Evolutionary conservation across 2,113 vertebrate genomes (phyloP).

Genomic region (Rostratula benghalensis): DNA sequence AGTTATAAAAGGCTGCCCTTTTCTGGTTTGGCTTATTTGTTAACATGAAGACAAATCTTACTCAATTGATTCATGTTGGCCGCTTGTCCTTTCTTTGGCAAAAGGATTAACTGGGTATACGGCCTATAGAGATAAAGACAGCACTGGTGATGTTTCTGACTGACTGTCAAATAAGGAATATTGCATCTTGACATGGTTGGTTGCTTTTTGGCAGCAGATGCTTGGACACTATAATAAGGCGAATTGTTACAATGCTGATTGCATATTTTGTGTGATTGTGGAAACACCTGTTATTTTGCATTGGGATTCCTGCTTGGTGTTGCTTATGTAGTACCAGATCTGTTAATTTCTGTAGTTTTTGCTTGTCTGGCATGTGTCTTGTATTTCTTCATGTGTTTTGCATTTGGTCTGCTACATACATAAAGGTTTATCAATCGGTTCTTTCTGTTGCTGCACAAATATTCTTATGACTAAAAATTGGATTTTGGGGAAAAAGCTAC

Average conservation of each 20-base stretch:
- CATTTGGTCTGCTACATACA: conserved; percentile 46
- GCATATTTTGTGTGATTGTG: conserved; percentile 75
- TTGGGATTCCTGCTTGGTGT: conserved; percentile 65
- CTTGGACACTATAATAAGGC: conserved; percentile 83
- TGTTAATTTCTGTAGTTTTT: conserved; percentile 56
- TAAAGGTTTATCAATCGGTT: conserved; percentile 75
- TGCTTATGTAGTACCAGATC: conserved; percentile 49
- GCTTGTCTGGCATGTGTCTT: conserved; percentile 76
- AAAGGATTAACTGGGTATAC: conserved; percentile 29
- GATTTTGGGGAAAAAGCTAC: not conserved
- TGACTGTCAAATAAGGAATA: conserved; percentile 70
- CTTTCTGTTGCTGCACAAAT: conserved; percentile 79
- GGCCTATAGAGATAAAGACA: conserved; percentile 24
- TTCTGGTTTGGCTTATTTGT: conserved; percentile 46
- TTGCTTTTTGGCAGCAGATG: conserved; percentile 70
- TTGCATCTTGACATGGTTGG: conserved; percentile 67
- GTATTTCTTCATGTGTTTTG: conserved; percentile 51
- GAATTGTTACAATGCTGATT: conserved; percentile 58
- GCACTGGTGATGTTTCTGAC: conserved; percentile 37
- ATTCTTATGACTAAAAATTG: not conserved
- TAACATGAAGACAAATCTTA: conserved; percentile 18
- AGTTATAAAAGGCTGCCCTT: conserved; percentile 19
- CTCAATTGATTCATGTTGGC: not conserved
- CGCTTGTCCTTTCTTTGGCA: conserved; percentile 10
- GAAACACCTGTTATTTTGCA: conserved; percentile 71